Conservation (phyloP, 2,797 vertebrate genomes). For the Coregonus suidteri region DNA sequence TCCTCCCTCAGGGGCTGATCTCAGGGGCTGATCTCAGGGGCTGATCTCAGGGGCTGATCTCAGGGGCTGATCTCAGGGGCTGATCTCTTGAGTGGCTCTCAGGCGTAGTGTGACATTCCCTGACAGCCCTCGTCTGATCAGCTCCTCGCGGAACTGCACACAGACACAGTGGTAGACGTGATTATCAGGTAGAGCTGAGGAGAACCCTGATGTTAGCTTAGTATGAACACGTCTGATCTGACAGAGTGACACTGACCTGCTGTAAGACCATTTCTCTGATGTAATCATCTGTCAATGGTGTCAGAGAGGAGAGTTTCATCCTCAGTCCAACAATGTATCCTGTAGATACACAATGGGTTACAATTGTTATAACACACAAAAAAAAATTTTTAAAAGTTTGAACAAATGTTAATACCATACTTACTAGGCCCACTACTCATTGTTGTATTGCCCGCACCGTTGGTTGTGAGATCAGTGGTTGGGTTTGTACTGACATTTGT, state of each 20-base stretch:
- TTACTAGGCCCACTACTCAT: not conserved
- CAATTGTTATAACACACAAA: not conserved
- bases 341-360: slow-evolving; percentile 10
- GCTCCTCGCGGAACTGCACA: slow-evolving; percentile 23
- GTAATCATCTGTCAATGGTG: not conserved
- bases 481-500: too few relatives aligned
- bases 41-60: too few relatives aligned
- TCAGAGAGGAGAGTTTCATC: not conserved
- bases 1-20: not conserved
- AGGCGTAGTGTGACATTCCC: not conserved
- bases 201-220: not conserved
- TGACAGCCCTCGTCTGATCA: slow-evolving; percentile 6
- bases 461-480: not conserved
- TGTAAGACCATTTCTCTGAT: not conserved
- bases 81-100: not conserved
- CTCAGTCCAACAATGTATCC: slow-evolving; percentile 15
- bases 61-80: too few relatives aligned
- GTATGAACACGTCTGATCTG: not conserved
- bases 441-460: not conserved
- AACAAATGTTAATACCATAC: not conserved
- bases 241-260: slow-evolving; percentile 16
- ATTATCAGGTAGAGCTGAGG: not conserved
- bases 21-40: not conserved
- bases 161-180: not conserved
- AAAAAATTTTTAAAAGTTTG: not conserved